These are phyloP conservation scores for Festucalex cinctus DNA, from an alignment of 2,113 vertebrate genomes.

Conservation along the genomic window DNA sequence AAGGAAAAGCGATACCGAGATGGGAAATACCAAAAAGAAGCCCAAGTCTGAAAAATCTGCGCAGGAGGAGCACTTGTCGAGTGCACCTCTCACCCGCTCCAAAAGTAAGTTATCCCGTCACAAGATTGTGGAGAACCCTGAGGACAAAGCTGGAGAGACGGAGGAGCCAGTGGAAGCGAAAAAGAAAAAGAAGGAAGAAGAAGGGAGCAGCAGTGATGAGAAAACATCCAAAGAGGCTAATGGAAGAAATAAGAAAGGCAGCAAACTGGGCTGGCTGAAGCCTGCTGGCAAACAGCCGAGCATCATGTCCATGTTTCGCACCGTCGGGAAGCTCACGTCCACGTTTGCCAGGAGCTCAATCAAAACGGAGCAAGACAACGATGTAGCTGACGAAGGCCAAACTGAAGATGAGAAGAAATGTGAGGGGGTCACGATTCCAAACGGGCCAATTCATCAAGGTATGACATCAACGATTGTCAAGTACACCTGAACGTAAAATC, in stretches of 20 bases:
- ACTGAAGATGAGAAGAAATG: not conserved
- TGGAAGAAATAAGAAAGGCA: slow-evolving; percentile 80
- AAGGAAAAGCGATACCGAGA: slow-evolving; percentile 88
- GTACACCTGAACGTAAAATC: too few relatives aligned
- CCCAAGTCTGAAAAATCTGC: slow-evolving; percentile 75
- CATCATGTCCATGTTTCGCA: slow-evolving; percentile 94
- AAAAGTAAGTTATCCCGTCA: slow-evolving; percentile 84
- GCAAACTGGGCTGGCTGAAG: slow-evolving; percentile 84
- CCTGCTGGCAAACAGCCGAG: slow-evolving; percentile 87
- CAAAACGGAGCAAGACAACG: slow-evolving; percentile 59
- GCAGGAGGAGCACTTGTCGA: slow-evolving; percentile 59
- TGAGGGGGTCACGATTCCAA: not conserved
- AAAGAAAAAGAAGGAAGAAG: slow-evolving; percentile 17
- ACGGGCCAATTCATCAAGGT: slow-evolving; percentile 40
- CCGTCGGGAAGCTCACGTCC: slow-evolving; percentile 81
- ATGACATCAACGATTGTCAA: not conserved
- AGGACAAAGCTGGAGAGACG: slow-evolving; percentile 16
- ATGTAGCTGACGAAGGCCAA: slow-evolving; percentile 24
- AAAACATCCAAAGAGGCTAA: slow-evolving; percentile 57
- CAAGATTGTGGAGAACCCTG: slow-evolving; percentile 7
- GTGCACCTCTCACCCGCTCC: slow-evolving; percentile 80
- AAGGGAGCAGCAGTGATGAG: slow-evolving; percentile 15
- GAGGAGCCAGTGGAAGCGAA: slow-evolving; percentile 14
- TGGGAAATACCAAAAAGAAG: slow-evolving; percentile 91
- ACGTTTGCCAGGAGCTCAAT: slow-evolving; percentile 66